Evolutionary conservation across 2,113 vertebrate species (phyloP).

Genomic region (Sapajus apella): DNA sequence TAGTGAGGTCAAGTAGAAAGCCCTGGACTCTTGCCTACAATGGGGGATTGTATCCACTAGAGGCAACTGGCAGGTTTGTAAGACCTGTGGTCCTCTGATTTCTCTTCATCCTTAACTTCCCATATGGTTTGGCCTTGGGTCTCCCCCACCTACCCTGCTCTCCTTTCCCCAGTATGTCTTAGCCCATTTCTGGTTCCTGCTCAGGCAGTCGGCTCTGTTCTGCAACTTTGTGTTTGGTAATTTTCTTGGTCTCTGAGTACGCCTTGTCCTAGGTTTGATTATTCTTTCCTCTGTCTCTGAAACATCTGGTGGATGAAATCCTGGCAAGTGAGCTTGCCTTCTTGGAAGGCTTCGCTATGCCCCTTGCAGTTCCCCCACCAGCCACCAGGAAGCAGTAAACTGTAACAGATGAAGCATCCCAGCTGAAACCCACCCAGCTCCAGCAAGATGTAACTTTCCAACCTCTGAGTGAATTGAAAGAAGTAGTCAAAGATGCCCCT

Average conservation of each 20-base stretch:
- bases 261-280: neutral
- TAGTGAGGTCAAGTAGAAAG: neutral
- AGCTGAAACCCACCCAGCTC: neutral
- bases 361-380: neutral
- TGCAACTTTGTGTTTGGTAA: neutral
- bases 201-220: neutral
- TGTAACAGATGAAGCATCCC: neutral
- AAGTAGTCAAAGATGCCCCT: neutral
- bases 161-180: neutral
- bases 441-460: neutral
- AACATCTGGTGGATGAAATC: neutral
- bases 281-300: constrained; percentile 21
- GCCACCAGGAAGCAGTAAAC: constrained; percentile 65
- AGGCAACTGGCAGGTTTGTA: neutral
- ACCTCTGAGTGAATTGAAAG: neutral
- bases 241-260: neutral
- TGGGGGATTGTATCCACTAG: neutral
- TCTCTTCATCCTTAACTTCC: neutral
- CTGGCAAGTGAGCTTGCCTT: neutral
- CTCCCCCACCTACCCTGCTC: neutral
- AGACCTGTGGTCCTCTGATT: neutral
- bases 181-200: neutral
- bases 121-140: neutral
- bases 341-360: neutral
- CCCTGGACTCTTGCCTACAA: neutral